Evolutionary conservation across 2,888 invertebrate species (phyloP), one percentile per base, ranked within the genome.

Genomic region (Hofmannophila pseudospretella): DNA sequence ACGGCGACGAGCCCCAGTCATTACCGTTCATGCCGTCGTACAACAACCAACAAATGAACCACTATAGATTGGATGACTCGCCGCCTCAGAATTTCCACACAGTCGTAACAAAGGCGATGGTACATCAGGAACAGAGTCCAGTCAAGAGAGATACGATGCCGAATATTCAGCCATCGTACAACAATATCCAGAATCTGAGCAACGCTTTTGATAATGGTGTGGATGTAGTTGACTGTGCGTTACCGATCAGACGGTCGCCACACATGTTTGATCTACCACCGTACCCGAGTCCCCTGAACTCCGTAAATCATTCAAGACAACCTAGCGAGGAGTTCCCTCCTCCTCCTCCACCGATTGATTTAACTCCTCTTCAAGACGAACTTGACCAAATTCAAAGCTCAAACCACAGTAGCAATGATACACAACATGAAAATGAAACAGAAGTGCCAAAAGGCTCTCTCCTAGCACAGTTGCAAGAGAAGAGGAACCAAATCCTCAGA

Each of bases 281-380:
- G 0, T 95, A 95, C 65, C 95, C 95, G 1, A 93, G 93, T 55
- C 94, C 94, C 1, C 88, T 92, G 50, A 90, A 90, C 49, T 94
- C 94, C 0, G 92, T 90, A 0, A 89, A 92, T 36, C 96, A 96
- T 70, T 96, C 95, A 1, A 86, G 96, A 32, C 96, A 96, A 70
- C 91, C 94, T 0, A 96, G 95, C 68, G 95, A 95, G 74, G 96
- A 96, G 56, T 96, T 96, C 57, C 96, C 96, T 32, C 95, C 95
- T 3, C 95, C 95, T n/a, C 96, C 96, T 0, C 92, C 94, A 1
- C 93, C 93, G 0, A 88, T 93, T 31, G 93, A 94, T 47, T 78
- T 93, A 44, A 90, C 89, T 12, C 89, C 90, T 0, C 73, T 92
- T 0, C 90, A 91, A 41, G 90, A 91, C 45, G 89, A 91, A 66